Conservation (phyloP, 1,140 invertebrate genomes). For the Drosophila truncata region DNA sequence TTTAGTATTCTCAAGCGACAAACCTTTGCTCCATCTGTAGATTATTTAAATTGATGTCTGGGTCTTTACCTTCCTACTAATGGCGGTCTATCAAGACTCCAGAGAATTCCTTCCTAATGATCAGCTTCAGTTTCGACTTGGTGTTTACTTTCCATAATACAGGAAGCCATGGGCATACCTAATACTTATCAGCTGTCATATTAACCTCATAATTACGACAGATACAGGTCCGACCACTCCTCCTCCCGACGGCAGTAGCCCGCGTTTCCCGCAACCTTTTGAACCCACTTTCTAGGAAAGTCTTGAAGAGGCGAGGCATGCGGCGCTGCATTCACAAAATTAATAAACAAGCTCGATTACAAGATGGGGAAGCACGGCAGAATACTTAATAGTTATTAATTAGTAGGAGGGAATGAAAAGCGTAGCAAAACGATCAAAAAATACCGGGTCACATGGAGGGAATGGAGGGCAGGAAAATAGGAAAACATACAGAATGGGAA, state of each 20-base stretch:
- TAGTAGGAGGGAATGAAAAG: constrained; percentile 77
- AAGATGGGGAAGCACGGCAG: constrained; percentile 20
- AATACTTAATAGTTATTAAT: constrained; percentile 77
- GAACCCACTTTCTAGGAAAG: constrained; percentile 46
- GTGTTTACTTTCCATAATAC: constrained; percentile 16
- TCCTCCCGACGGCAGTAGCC: constrained; percentile 17
- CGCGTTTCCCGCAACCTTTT: constrained; percentile 48
- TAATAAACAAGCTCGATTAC: constrained; percentile 74
- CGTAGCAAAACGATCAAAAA: constrained; percentile 76
- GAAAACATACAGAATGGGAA: constrained; percentile 16
- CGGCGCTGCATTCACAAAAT: constrained; percentile 30
- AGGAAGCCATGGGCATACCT: constrained; percentile 15
- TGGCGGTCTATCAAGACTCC: neutral
- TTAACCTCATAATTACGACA: constrained; percentile 52
- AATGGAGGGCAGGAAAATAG: constrained; percentile 15
- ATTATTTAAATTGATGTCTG: neutral
- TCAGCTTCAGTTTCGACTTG: constrained; percentile 4
- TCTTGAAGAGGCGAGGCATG: neutral
- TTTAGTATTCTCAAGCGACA: neutral
- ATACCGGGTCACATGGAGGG: constrained; percentile 68
- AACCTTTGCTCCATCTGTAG: neutral
- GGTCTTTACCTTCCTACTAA: constrained; percentile 5
- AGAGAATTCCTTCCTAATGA: constrained; percentile 2
- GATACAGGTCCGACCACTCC: constrained; percentile 29
- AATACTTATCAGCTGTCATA: constrained; percentile 46